Conservation (phyloP, 2,113 vertebrate genomes). For the Rafetus swinhoei region DNA sequence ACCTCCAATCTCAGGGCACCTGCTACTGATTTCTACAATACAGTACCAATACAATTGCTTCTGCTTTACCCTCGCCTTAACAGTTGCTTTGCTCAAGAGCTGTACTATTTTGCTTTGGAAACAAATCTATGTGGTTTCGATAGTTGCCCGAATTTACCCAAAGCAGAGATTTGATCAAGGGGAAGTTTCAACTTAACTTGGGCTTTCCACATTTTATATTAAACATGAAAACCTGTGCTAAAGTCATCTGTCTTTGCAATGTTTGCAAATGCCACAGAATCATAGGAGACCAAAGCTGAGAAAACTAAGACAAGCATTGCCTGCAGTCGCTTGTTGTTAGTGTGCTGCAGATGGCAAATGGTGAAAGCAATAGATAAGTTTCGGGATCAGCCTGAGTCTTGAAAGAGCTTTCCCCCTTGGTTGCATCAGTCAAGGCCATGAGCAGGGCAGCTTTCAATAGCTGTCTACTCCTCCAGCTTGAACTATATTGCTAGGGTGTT, state of each 20-base stretch:
- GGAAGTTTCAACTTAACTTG: not conserved
- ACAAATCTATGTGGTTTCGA: not conserved
- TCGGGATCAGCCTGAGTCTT: not conserved
- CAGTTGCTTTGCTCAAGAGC: not conserved
- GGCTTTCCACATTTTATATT: not conserved
- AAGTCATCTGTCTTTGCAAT: not conserved
- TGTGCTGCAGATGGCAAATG: not conserved
- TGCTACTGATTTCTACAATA: not conserved
- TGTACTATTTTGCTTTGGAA: not conserved
- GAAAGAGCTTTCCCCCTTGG: conserved; percentile 8
- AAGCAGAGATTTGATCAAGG: not conserved
- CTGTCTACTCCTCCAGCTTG: not conserved
- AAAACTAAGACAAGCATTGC: not conserved
- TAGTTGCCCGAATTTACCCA: not conserved
- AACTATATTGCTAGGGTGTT: not conserved
- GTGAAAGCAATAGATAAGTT: not conserved
- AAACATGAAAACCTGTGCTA: not conserved
- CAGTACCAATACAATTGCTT: not conserved
- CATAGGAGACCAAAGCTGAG: not conserved
- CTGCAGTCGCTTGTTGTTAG: fast-evolving
- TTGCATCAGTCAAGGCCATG: conserved; percentile 19
- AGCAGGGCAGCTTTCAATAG: not conserved
- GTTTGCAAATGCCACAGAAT: not conserved
- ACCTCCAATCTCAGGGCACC: not conserved
- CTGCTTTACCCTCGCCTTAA: not conserved